Evolutionary conservation across 2,113 vertebrate species (phyloP).

Genomic region (Xiphophorus hellerii): DNA sequence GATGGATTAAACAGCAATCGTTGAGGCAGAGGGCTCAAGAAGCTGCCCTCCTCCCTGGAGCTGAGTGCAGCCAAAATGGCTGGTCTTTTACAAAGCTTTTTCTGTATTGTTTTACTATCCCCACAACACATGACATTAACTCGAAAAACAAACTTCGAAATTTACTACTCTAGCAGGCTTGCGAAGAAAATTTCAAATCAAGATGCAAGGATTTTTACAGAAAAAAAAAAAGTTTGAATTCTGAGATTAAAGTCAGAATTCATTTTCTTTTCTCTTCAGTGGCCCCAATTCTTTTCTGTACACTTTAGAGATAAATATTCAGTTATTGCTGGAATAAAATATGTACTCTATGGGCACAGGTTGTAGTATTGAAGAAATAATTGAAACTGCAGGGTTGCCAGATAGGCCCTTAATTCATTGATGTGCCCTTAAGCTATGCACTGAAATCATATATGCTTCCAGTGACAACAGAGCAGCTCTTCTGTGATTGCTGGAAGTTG

Average conservation of each 20-base stretch:
- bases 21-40: conserved; percentile 55
- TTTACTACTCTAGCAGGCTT: conserved; percentile 3
- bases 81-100: conserved; percentile 32
- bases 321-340: not conserved
- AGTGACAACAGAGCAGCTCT: not conserved
- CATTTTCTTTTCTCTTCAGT: too few species aligned
- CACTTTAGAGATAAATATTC: too few species aligned
- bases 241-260: too few species aligned
- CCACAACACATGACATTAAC: conserved; percentile 31
- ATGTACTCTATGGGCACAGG: not conserved
- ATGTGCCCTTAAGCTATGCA: not conserved
- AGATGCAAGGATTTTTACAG: not conserved
- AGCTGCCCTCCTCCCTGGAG: conserved; percentile 42
- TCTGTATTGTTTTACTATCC: conserved; percentile 1
- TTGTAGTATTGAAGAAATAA: not conserved
- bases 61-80: conserved; percentile 26
- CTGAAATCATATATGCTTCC: not conserved
- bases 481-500: not conserved
- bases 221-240: too few species aligned
- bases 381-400: not conserved
- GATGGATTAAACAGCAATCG: conserved; percentile 73
- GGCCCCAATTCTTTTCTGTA: too few species aligned
- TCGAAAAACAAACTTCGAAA: conserved; percentile 25
- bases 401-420: not conserved
- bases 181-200: conserved; percentile 17